Conservation (phyloP, 2,888 invertebrate species). For the Dryococelus australis region DNA sequence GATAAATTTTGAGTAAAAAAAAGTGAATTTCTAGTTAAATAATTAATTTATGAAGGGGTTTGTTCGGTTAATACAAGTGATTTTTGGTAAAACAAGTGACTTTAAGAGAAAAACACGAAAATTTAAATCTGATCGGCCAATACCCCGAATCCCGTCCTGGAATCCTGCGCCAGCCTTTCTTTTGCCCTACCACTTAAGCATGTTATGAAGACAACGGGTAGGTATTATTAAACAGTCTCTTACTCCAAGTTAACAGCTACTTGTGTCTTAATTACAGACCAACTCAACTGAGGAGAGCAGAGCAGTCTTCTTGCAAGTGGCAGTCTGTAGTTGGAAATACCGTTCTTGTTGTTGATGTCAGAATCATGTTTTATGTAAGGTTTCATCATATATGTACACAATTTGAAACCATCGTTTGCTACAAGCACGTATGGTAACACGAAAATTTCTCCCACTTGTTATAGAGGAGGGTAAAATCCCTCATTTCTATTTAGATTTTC, state of each 20-base stretch:
- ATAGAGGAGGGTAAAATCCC: not conserved
- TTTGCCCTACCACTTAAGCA: too few species aligned
- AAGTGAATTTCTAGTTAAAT: too few species aligned
- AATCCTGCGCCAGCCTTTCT: too few species aligned
- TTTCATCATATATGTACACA: not conserved
- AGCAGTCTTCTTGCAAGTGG: not conserved
- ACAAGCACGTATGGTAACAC: not conserved
- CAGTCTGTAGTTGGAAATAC: not conserved
- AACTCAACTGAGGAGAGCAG: not conserved
- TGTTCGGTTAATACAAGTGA: too few species aligned
- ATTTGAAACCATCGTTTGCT: not conserved
- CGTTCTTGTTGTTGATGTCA: not conserved
- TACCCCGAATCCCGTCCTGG: too few species aligned
- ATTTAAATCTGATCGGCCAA: too few species aligned
- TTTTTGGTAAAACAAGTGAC: too few species aligned
- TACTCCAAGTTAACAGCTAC: not conserved
- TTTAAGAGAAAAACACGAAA: too few species aligned
- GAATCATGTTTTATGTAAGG: not conserved
- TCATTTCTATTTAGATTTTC: not conserved
- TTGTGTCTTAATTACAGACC: not conserved
- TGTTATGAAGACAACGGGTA: slow-evolving; percentile 6
- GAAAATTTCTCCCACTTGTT: not conserved
- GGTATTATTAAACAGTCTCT: not conserved
- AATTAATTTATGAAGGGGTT: too few species aligned
- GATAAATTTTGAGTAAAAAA: too few species aligned